These are phyloP conservation scores for Torymus auratus DNA, from an alignment of 2,888 invertebrate genomes.

Conservation along the genomic window DNA sequence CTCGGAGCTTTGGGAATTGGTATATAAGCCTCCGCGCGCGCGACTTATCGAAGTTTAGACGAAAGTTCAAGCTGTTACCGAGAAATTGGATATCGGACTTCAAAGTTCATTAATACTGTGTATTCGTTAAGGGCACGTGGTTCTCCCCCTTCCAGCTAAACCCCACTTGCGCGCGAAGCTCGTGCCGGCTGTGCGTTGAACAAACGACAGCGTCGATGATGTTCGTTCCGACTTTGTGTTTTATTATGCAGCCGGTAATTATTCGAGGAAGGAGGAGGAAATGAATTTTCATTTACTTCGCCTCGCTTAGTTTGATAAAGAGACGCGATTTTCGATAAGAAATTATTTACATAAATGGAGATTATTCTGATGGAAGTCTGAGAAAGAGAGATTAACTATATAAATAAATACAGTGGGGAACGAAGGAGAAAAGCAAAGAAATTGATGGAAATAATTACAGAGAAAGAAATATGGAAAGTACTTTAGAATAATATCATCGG, in stretches of 20 bases:
- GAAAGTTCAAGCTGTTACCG: slow-evolving; percentile 39
- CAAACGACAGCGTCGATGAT: not conserved
- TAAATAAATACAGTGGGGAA: not conserved
- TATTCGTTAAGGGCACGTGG: not conserved
- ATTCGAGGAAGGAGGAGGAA: no score
- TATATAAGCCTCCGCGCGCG: slow-evolving; percentile 17
- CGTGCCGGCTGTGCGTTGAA: not conserved
- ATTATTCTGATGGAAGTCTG: no score
- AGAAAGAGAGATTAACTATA: not conserved
- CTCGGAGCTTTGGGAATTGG: slow-evolving; percentile 20
- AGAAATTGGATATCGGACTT: slow-evolving; percentile 44
- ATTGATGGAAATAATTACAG: slow-evolving; percentile 24
- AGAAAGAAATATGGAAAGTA: slow-evolving; percentile 36
- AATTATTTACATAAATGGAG: no score
- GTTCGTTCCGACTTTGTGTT: not conserved
- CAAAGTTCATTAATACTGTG: slow-evolving; percentile 42
- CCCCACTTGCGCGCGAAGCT: not conserved
- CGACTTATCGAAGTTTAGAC: slow-evolving; percentile 27
- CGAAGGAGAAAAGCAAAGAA: not conserved
- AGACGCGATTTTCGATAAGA: no score
- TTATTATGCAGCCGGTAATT: no score
- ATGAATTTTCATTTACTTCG: no score
- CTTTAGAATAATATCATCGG: slow-evolving; percentile 37
- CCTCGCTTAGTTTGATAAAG: no score
- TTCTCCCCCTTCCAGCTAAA: not conserved